Evolutionary conservation across 2,888 invertebrate genomes (phyloP).

Genomic region (Phrixothrix hirtus): DNA sequence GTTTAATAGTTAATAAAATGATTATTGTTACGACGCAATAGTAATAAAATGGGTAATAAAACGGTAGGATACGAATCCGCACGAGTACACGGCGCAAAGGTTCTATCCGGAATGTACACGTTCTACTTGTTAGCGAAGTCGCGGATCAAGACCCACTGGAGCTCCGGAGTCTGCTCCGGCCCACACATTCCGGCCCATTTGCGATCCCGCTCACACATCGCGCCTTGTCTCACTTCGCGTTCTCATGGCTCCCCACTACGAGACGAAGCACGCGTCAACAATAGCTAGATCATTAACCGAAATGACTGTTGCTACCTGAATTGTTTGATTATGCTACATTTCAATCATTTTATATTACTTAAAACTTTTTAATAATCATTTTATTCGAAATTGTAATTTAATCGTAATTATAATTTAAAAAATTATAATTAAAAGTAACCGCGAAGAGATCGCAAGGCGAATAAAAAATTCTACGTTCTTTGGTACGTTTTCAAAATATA

Average conservation of each 20-base stretch:
- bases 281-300: conserved; percentile 54
- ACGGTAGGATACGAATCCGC: conserved; percentile 42
- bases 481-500: conserved; percentile 15
- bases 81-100: conserved; percentile 52
- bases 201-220: conserved; percentile 49
- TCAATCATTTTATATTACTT: too few species aligned
- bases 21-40: conserved; percentile 55
- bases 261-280: conserved; percentile 49
- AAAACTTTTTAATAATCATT: too few species aligned
- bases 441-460: too few species aligned
- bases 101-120: conserved; percentile 61
- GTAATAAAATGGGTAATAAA: conserved; percentile 51
- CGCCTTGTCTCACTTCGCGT: conserved; percentile 52
- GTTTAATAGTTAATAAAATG: conserved; percentile 48
- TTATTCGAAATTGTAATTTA: too few species aligned
- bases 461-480: too few species aligned
- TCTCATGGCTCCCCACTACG: conserved; percentile 53
- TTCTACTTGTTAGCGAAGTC: conserved; percentile 69
- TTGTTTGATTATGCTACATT: conserved; percentile 40
- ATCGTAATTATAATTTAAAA: too few species aligned
- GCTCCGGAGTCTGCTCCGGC: conserved; percentile 64
- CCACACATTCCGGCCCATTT: conserved; percentile 55
- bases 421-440: too few species aligned
- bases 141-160: conserved; percentile 61
- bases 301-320: conserved; percentile 55